Conservation (phyloP, 2,888 invertebrate species). For the Dynastes maya region DNA sequence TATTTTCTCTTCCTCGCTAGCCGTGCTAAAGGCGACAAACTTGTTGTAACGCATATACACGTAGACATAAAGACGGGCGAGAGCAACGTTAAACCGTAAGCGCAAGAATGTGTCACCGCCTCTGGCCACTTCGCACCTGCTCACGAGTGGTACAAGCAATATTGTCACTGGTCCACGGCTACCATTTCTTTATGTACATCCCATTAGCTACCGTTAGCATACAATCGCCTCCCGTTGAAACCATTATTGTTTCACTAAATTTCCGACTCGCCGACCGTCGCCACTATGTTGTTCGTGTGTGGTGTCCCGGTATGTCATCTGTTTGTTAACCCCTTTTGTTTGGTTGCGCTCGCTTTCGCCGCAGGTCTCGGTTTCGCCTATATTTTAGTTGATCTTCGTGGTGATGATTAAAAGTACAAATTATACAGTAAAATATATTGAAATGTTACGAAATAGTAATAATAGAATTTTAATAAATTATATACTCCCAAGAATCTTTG, state of each 20-base stretch:
- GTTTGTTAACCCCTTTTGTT: slow-evolving; percentile 9
- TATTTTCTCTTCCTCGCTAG: slow-evolving; percentile 18
- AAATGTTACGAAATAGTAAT: no score
- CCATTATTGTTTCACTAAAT: slow-evolving; percentile 50
- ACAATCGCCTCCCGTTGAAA: slow-evolving; percentile 48
- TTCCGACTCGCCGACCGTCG: slow-evolving; percentile 28
- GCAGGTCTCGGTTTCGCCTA: slow-evolving; percentile 3
- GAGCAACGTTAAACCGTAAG: slow-evolving; percentile 52
- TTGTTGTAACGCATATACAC: not conserved
- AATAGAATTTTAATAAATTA: no score
- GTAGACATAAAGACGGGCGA: slow-evolving; percentile 19
- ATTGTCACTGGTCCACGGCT: slow-evolving; percentile 54
- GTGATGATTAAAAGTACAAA: not conserved
- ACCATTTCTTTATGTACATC: slow-evolving; percentile 52
- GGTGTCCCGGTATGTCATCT: slow-evolving; percentile 15
- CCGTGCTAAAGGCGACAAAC: slow-evolving; percentile 1
- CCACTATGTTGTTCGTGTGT: not conserved
- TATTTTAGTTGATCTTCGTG: not conserved
- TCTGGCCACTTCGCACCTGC: slow-evolving; percentile 58
- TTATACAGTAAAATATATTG: not conserved
- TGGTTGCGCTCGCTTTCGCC: not conserved
- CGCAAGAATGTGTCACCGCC: slow-evolving; percentile 52
- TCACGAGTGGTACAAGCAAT: slow-evolving; percentile 55
- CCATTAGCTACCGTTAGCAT: slow-evolving; percentile 55
- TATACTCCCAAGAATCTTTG: no score